These are phyloP conservation scores for Amazona vittata DNA, from an alignment of 2,113 vertebrate species.

Conservation along the genomic window DNA sequence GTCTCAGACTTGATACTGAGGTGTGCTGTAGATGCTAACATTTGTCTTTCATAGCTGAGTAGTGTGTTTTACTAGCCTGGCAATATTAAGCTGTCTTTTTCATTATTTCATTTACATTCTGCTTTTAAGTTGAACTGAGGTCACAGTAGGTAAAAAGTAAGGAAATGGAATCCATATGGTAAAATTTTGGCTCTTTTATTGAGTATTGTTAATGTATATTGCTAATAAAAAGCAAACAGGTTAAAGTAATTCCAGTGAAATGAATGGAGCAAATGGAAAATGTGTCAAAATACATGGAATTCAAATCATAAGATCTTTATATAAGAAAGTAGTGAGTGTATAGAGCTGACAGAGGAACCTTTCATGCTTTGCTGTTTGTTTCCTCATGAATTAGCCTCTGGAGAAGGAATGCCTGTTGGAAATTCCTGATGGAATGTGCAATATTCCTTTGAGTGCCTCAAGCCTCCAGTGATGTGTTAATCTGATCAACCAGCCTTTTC, in stretches of 20 bases:
- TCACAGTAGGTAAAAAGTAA: background rate
- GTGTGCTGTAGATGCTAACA: rapidly evolving
- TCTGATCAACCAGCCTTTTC: background rate
- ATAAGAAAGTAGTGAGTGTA: background rate
- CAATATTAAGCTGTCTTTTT: background rate
- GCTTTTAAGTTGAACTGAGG: background rate
- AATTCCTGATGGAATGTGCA: background rate
- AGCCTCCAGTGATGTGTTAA: background rate
- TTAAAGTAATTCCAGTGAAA: background rate
- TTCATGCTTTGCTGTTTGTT: background rate
- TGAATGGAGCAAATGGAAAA: background rate
- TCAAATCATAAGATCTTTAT: background rate
- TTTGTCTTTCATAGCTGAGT: background rate
- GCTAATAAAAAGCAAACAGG: background rate
- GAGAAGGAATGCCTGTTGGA: background rate
- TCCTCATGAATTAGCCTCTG: background rate
- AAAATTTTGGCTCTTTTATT: background rate
- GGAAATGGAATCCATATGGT: background rate
- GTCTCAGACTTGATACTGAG: background rate
- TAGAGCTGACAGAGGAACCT: background rate
- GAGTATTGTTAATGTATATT: background rate
- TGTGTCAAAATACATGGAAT: background rate
- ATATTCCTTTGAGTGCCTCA: background rate
- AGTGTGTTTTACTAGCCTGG: background rate
- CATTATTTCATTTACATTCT: background rate